Base-by-base conservation (phyloP, 2,888 invertebrate genomes). In the Drosophila atripex region DNA sequence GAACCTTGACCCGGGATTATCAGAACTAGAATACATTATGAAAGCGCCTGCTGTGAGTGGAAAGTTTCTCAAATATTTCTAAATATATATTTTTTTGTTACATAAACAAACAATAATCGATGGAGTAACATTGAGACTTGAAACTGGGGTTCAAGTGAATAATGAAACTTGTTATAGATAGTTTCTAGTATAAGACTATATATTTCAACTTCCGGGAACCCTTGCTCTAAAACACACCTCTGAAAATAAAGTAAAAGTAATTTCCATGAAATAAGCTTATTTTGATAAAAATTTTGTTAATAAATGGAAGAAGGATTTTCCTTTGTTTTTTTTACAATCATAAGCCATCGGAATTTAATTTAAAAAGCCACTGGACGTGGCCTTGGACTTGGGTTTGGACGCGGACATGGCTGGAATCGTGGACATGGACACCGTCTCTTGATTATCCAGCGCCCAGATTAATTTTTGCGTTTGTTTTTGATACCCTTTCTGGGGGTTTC, bases 381-480 rank as follows among this genome's bases (percentile, higher is more conserved):
- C 39, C 41, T 9, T 41, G 54, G 53, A 54, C 54, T 28, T 23
- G 46, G 53, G 30, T 30, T 18, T n/a, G 46, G 14, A 47, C 47
- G 46, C 47, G 55, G 35, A 55, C 30, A 41, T 28, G 28, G 2
- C 28, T 28, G 28, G 8, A 8, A 28, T 9, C 28, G 8, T 16
- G 7, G n/a, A 41, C n/a, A 11, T 16, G 16, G 18, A 41, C 18
- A 55, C 55, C 35, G 16, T 16, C 55, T 14, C 23, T 25, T 16
- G 14, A 35, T 46, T 18, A 41, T 41, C 16, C 11, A 41, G 41
- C 8, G 59, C 28, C 59, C 60, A 60, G 46, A 32, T 46, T 64
- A 51, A 71, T 56, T 80, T 72, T 77, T 41, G 75, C 70, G 75
- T 83, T 75, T 28, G 18, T 18, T 45, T 38, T 64, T 53, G 28